Evolutionary conservation across 1,140 invertebrate genomes (phyloP), one percentile per base, ranked within the genome.

Genomic region (Caenorhabditis latens): DNA sequence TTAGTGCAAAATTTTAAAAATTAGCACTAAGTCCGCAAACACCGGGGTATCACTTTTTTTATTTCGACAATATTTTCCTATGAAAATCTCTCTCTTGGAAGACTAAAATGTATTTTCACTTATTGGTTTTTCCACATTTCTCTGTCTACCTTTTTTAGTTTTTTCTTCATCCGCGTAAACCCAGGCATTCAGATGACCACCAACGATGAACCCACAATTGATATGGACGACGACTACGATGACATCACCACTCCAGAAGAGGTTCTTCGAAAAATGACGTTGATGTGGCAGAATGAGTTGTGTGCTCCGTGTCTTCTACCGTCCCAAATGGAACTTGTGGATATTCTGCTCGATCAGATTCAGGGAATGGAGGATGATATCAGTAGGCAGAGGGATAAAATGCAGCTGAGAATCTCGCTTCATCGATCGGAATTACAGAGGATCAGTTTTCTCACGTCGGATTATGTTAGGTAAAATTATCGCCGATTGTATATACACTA

Each of bases 251-350:
- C 71, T 3, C 71, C 46, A 24, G 46, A 79, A 53, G 71, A 79
- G 13, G 71, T 79, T 0, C 19, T 79, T 2, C 43, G 21, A 32
- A 50, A 48, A 13, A 79, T 79, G 71, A 50, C 71, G 42, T 19
- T 24, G 13, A 11, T 40, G n/a, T 79, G 71, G 71, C 71, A 79
- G 8, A 79, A 79, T n/a, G 71, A 79, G 14, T 14, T 79, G 46
- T 79, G 71, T 43, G n/a, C 71, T 21, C 71, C 71, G 71, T 79
- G 71, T n/a, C 71, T 79, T n/a, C 46, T 79, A 0, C 71, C 71
- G 24, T 53, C 71, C 0, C 43, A 79, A 79, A 79, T 79, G 71
- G 71, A 53, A 50, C 40, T 79, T 13, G 71, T 79, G 13, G 46
- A 48, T 7, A 50, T 50, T 21, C 71, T 79, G 4, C 46, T 79